Base-by-base conservation (phyloP, 1,140 invertebrate species). In the Drosophila bocqueti region DNA sequence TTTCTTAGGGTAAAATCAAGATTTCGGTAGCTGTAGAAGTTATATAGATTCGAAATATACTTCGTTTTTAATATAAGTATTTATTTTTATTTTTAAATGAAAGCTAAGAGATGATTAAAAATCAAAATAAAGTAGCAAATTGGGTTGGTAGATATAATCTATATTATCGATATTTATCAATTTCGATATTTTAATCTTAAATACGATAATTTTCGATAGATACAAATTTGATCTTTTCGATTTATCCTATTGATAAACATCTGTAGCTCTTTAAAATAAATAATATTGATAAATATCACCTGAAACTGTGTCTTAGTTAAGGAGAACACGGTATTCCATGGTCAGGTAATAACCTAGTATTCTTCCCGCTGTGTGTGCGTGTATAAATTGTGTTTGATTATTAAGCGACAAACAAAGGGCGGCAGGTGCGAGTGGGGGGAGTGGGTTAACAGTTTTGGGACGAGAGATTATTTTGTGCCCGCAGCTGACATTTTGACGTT, bases 401-500 rank as follows among this genome's bases (percentile, higher is more conserved):
- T 74, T 64, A 78, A 73, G 60, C 62, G 57, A 47, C 67, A 50
- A 52, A 72, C 59, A 66, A 62, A 67, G 31, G 50, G 38, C 66
- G 68, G 26, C 50, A 64, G 79, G 58, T 57, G 74, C 52, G 49
- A 60, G 61, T 18, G n/a, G 36, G 16, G 6, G 18, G 24, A 46
- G 24, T 43, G 31, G 45, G 38, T 15, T 31, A 50, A 61, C 55
- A 54, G 49, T 36, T 42, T n/a, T n/a, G 45, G 64, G 36, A 50
- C 67, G 18, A 42, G 29, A 65, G 50, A 76, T 72, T 58, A 76
- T 65, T 54, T 38, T 66, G 68, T 63, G 64, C 76, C 69, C 71
- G 57, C 31, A 57, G 66, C 80, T 87, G 80, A 83, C 83, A 87
- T 71, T 76, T 87, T 87, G 76, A 86, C 83, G 52, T 83, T 76